Evolutionary conservation across 2,888 invertebrate species (phyloP), one percentile per base, ranked within the genome.

Genomic region (Hartigia nigra): DNA sequence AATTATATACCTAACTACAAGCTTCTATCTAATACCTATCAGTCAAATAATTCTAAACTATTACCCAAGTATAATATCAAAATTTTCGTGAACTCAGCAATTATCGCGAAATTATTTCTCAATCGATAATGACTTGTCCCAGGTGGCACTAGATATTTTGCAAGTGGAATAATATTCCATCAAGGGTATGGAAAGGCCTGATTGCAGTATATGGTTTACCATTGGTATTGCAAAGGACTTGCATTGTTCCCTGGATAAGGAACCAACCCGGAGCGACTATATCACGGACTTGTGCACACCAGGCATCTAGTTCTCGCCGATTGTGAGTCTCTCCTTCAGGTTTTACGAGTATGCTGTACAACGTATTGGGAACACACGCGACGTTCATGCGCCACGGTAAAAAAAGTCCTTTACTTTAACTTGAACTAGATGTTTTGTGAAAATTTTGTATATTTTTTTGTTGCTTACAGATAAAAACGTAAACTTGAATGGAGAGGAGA

Each of bases 191-290:
- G 55, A 55, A 55, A 55, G 55, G 55, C 55, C 9, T 55, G 55
- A 55, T 55, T 55, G 55, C 55, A 55, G 55, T 23, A 55, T 55
- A 55, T 55, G 9, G 23, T 23, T 23, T 72, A 32, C 72, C 72
- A 31, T 31, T 72, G 72, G 31, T 32, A 72, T 82, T 78, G 80
- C 79, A 78, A 78, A 76, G 77, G 76, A 81, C 77, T 82, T 72
- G 55, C 83, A 86, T 86, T 85, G 86, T 86, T 80, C 82, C 74
- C 83, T 85, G 85, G 83, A 80, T 80, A 84, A 86, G 82, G 81
- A 86, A 80, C 81, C 80, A 78, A 79, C 75, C 70, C 14, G 74
- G 70, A 32, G 70, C 69, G 74, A 75, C 39, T 72, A 74, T 84
- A 83, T 81, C 84, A 85, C 83, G 86, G 83, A 79, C 79, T 78